Conservation (phyloP, 2,797 vertebrate genomes). For the Notoglanidium macrostoma region DNA sequence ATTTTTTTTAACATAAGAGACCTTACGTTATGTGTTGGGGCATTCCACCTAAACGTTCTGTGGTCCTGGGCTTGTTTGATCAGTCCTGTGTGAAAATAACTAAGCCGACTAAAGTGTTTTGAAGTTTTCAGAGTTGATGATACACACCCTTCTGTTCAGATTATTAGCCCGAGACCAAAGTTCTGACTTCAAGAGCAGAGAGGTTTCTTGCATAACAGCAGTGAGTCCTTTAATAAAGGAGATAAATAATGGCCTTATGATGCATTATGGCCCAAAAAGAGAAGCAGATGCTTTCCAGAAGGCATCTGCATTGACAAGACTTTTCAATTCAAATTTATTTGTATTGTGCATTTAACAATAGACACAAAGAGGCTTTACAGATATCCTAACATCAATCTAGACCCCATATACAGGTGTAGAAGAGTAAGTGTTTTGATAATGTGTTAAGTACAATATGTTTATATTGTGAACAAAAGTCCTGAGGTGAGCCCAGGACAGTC, state of each 20-base stretch:
- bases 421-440: background rate
- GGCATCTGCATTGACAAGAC: background rate
- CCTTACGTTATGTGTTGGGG: too few species aligned
- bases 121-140: slow-evolving; percentile 6
- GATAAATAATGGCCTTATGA: background rate
- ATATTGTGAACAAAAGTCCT: background rate
- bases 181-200: background rate
- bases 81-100: background rate
- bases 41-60: background rate
- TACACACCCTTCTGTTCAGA: background rate
- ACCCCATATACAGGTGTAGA: background rate
- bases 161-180: background rate
- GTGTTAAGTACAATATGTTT: background rate
- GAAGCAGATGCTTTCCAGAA: background rate
- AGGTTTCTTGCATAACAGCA: background rate
- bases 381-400: background rate
- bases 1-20: background rate
- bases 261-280: background rate
- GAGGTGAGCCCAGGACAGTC: background rate
- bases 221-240: background rate
- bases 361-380: background rate
- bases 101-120: background rate
- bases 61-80: background rate
- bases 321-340: background rate
- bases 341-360: background rate